Base-by-base conservation (phyloP, 2,797 vertebrate species). In the Morelia viridis region DNA sequence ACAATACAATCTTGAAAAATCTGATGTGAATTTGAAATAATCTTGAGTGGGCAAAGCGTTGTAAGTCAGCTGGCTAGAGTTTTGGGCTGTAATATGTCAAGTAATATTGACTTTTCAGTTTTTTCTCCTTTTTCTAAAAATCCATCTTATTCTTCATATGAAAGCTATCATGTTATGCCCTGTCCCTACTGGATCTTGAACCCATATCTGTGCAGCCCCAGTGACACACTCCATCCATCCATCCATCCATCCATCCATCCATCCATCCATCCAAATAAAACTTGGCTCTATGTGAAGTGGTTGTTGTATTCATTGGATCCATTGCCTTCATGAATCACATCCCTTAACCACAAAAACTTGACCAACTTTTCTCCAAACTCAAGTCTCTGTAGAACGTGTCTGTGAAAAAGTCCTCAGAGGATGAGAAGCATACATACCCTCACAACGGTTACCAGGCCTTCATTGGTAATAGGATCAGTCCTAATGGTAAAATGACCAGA, bases 401-500 rank as follows among this genome's bases (percentile, higher is more conserved):
- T 61, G 9, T 12, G 58, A 10, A 22, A 46, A 35, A 28, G 4
- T 15, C 22, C 22, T 31, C 57, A 85, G 60, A 28, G 9, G 57
- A 65, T 1, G 9, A 89, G 62, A 50, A 12, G 26, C 10, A 0
- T 12, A 94, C 98, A 94, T 96, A 99, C 99, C 98, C 99, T 99
- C 57, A 98, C 98, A 76, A 99, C 99, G 0, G 98, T 99, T 87
- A 99, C 98, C 98, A 99, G 98, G 96, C 99, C 99, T 35, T 99
- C 98, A 0, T 99, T 99, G 97, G 98, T 98, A 94, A 98, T 60
- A 0, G 99, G 99, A 97, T 99, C 98, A 0, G 99, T 99, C 87
- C 98, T 98, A 94, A 99, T 96, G 91, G 97, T 98, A 97, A 99
- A 99, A 95, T 99, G 98, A 0, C 98, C 98, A 0, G 97, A 96